These are phyloP conservation scores for Leptobrachium ailaonicum DNA, from an alignment of 2,113 vertebrate genomes.

Conservation along the genomic window DNA sequence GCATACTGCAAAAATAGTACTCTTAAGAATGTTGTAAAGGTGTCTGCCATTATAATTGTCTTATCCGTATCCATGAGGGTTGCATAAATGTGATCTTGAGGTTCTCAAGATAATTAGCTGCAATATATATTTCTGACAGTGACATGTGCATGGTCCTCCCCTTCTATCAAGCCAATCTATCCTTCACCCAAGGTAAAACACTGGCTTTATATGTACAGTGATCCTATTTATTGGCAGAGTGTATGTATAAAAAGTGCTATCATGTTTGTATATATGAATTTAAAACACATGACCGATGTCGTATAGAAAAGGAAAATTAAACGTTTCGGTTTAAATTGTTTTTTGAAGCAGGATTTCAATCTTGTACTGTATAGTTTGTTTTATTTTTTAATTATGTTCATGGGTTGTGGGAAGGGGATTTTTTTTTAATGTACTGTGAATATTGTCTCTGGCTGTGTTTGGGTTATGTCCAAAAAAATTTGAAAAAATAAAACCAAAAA, in stretches of 20 bases:
- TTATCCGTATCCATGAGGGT: no score
- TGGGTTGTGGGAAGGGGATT: background rate
- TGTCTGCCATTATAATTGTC: no score
- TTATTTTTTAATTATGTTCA: conserved; percentile 2
- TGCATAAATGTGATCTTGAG: no score
- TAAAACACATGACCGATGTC: conserved; percentile 4
- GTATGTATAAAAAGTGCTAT: conserved; percentile 15
- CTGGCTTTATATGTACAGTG: conserved; percentile 42
- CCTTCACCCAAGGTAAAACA: conserved; percentile 22
- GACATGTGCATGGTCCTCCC: conserved; percentile 15
- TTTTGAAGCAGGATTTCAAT: conserved; percentile 1
- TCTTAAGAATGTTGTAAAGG: no score
- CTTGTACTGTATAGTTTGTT: conserved; percentile 27
- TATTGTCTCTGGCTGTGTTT: conserved; percentile 17
- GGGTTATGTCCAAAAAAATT: conserved; percentile 10
- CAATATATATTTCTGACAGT: no score
- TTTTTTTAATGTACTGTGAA: conserved; percentile 31
- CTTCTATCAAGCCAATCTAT: background rate
- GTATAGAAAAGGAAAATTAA: conserved; percentile 11
- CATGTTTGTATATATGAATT: conserved; percentile 30
- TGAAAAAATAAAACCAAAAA: conserved; percentile 3
- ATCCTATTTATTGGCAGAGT: conserved; percentile 39
- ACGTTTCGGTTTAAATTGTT: conserved; percentile 11
- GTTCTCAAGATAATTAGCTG: no score
- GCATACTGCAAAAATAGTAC: no score